A percentile compares a stretch with the other conserved stretches of the same genome.
Conservation (phyloP, 1,140 invertebrate genomes). For the Rhagoletis pomonella region DNA sequence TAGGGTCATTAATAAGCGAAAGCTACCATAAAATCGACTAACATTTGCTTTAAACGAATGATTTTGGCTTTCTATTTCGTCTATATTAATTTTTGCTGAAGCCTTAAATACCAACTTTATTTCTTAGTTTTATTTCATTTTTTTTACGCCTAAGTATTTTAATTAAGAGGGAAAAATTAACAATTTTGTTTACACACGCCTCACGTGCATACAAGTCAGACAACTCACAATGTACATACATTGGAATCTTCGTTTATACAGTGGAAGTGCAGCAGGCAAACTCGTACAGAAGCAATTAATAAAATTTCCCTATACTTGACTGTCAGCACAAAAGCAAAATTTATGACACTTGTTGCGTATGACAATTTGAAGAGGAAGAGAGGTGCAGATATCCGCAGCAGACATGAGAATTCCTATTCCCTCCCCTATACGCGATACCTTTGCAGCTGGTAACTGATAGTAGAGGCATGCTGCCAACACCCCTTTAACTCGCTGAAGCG, state of each 20-base stretch:
- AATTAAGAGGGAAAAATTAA: not conserved
- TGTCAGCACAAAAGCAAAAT: conserved; percentile 27
- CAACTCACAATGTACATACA: too few species aligned
- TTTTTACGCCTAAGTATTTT: not conserved
- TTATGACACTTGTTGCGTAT: conserved; percentile 46
- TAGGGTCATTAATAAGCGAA: too few species aligned
- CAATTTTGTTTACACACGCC: not conserved
- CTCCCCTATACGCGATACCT: not conserved
- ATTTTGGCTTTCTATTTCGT: too few species aligned
- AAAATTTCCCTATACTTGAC: conserved; percentile 23
- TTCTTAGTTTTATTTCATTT: not conserved
- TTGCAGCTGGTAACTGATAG: not conserved
- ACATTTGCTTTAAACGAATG: not conserved
- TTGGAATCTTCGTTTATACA: not conserved
- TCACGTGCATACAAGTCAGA: not conserved
- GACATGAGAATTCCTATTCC: not conserved
- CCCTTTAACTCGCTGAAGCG: conserved; percentile 28
- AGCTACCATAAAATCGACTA: too few species aligned
- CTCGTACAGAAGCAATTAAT: conserved; percentile 29
- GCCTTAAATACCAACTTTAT: too few species aligned
- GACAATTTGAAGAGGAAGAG: conserved; percentile 33
- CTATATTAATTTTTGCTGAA: too few species aligned
- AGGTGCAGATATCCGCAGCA: not conserved
- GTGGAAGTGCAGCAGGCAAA: not conserved
- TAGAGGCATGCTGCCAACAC: not conserved